Evolutionary conservation across 2,888 invertebrate species (phyloP).

Genomic region (Lampropteryx suffumata): DNA sequence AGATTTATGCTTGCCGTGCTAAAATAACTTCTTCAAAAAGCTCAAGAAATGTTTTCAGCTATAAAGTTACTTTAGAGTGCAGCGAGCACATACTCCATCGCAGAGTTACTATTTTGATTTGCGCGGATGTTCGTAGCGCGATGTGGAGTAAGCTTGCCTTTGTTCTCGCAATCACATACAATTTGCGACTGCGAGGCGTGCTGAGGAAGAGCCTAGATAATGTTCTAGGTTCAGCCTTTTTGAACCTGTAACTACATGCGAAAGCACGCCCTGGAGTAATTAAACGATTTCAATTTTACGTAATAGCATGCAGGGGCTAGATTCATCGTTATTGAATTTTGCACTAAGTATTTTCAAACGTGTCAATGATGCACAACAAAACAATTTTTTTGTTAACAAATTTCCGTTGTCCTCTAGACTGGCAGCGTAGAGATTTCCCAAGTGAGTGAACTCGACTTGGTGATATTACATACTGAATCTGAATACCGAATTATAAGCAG

Average conservation of each 20-base stretch:
- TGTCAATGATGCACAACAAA: too few relatives aligned
- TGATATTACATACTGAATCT: background rate
- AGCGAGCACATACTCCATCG: background rate
- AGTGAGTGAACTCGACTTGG: background rate
- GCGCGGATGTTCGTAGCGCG: conserved; percentile 8
- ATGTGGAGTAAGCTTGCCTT: conserved; percentile 32
- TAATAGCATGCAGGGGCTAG: background rate
- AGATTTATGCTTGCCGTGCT: background rate
- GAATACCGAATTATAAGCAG: too few relatives aligned
- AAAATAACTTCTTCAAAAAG: background rate
- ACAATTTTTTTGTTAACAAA: too few relatives aligned
- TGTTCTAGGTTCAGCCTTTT: conserved; percentile 21
- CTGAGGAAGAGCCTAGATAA: conserved; percentile 23
- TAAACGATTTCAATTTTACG: conserved; percentile 4
- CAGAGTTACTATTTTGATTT: conserved; percentile 10
- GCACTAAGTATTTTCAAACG: too few relatives aligned
- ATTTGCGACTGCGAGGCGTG: conserved; percentile 35
- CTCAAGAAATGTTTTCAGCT: conserved; percentile 6
- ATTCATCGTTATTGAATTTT: too few relatives aligned
- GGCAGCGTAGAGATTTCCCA: background rate
- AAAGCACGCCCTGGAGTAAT: conserved; percentile 18
- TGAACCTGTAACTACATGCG: conserved; percentile 18
- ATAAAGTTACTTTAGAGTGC: background rate
- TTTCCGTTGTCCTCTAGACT: too few relatives aligned
- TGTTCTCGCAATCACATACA: conserved; percentile 43